Evolutionary conservation across 2,113 vertebrate species (phyloP).

Genomic region (Osmerus mordax): DNA sequence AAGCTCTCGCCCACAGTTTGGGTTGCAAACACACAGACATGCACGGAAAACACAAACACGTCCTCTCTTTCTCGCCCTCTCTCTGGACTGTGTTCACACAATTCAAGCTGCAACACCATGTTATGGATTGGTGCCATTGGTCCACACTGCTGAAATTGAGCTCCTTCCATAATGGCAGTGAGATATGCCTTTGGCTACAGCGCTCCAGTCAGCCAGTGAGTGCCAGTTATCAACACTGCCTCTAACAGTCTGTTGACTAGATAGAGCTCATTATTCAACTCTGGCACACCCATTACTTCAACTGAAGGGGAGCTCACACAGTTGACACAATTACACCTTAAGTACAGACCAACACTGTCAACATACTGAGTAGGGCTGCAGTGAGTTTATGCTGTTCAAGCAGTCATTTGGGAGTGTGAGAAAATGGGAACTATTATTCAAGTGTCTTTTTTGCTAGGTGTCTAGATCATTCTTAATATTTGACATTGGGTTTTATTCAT

Average conservation of each 20-base stretch:
- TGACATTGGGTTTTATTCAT: no score
- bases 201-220: constrained; percentile 34
- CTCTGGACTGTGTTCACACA: constrained; percentile 37
- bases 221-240: constrained; percentile 50
- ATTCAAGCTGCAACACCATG: constrained; percentile 32
- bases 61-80: constrained; percentile 29
- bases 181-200: constrained; percentile 44
- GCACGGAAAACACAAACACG: constrained; percentile 14
- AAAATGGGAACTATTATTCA: background rate
- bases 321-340: constrained; percentile 47
- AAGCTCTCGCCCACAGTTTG: constrained; percentile 20
- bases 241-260: constrained; percentile 58
- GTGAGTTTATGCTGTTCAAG: no score
- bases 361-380: background rate
- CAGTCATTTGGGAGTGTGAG: background rate
- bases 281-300: constrained; percentile 43
- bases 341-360: constrained; percentile 48
- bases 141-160: constrained; percentile 48
- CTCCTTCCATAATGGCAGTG: constrained; percentile 41
- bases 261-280: constrained; percentile 63
- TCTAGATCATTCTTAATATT: background rate
- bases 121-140: constrained; percentile 52
- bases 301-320: constrained; percentile 26
- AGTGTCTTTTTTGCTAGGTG: no score
- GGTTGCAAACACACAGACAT: constrained; percentile 11